Evolutionary conservation across 1,140 invertebrate genomes (phyloP), one percentile per base, ranked within the genome.

Genomic region (Scaptomyza hsui): DNA sequence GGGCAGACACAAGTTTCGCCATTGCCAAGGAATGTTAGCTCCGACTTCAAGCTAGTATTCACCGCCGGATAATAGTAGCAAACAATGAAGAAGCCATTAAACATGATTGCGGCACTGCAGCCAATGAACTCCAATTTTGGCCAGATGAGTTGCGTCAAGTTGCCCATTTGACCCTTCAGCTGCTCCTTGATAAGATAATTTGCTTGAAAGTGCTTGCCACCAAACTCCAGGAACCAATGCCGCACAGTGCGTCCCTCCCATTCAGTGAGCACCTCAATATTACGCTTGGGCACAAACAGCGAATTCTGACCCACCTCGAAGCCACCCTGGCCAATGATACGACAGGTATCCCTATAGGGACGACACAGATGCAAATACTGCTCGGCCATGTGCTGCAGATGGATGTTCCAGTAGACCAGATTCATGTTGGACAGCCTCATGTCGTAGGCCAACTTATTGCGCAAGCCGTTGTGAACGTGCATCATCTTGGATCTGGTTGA

Each of bases 1-100:
- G 62, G 69, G 16, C 73, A 75, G 0, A 72, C 24, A 13, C 73
- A 75, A 15, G 24, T 42, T 35, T 68, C 26, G 6, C 9, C 2
- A 6, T 1, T 0, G 2, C 5, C 10, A 51, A 4, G 16, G 21
- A 45, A 45, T 0, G 57, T 53, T 0, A 67, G 2, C 3, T 49
- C 15, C 0, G 35, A 2, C 1, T 26, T 37, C 0, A 55, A n/a
- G 9, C 18, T 29, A 0, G 10, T 18, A n/a, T 29, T 32, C 0
- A 15, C 12, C 10, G 51, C 15, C 12, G 72, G 73, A 72, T 61
- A 75, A 9, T 75, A 75, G 15, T 75, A 75, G 29, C 73, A 75
- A 10, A 72, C 62, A 1, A 75, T 37, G 12, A 72, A 61, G 13
- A 67, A 39, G 4, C 69, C 73, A 0, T 75, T 13, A n/a, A 75